phyloP scores from a whole-genome alignment of 1,140 invertebrate genomes.

The Pseudomyrmex sp. region DNA sequence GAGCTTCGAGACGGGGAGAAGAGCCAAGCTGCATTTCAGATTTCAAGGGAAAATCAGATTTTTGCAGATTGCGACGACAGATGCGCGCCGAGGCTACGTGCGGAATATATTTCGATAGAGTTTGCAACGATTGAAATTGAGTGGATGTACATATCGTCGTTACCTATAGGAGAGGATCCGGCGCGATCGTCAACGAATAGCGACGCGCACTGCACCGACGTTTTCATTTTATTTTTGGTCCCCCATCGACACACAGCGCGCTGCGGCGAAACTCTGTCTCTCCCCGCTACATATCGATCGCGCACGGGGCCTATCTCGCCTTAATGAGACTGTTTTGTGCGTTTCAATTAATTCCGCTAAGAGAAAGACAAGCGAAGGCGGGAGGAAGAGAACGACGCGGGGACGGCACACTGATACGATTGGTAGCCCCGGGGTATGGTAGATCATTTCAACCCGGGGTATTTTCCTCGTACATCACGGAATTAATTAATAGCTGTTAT shows the following conservation, averaged over 20 bases:
- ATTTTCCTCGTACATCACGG: conserved; percentile 62
- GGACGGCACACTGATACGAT: conserved; percentile 17
- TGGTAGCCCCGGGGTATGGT: conserved; percentile 31
- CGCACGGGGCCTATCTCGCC: conserved; percentile 28
- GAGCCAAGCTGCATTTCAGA: conserved; percentile 39
- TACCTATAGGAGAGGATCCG: conserved; percentile 12
- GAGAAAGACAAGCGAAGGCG: conserved; percentile 30
- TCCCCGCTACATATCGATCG: conserved; percentile 35
- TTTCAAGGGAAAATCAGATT: conserved; percentile 51
- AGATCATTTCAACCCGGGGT: conserved; percentile 60
- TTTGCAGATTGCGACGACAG: conserved; percentile 24
- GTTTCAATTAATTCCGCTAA: conserved; percentile 71
- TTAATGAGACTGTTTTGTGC: conserved; percentile 66
- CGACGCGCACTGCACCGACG: not conserved
- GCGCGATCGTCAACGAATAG: conserved; percentile 25
- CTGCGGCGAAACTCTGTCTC: not conserved
- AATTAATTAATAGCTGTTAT: conserved; percentile 74
- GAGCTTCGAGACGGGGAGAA: conserved; percentile 41
- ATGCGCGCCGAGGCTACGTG: not conserved
- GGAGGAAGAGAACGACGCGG: not conserved
- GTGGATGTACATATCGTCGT: conserved; percentile 24
- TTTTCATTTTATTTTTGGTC: conserved; percentile 45
- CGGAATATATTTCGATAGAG: conserved; percentile 22
- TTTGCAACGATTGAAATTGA: conserved; percentile 49
- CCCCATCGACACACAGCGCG: not conserved